A percentile compares a stretch with the other conserved stretches of the same genome.
phyloP scores from a whole-genome alignment of 2,797 vertebrate species.

The Myotis myotis region DNA sequence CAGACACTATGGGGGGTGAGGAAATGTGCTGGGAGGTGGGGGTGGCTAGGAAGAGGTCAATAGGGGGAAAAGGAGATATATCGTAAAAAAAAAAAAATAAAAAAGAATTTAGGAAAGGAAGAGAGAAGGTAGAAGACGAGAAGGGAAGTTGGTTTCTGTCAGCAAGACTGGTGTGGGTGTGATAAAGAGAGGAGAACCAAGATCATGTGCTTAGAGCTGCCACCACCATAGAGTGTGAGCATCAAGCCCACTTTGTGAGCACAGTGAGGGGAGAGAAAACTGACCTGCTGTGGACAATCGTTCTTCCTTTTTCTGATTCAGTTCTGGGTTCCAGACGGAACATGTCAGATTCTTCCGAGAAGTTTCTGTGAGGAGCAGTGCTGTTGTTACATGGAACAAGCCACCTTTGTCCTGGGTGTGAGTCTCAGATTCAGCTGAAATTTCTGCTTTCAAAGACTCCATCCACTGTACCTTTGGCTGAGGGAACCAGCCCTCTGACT shows the following conservation, averaged over 20 bases:
- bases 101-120: background rate
- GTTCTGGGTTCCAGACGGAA: background rate
- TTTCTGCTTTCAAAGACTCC: background rate
- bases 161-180: background rate
- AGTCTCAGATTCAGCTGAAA: background rate
- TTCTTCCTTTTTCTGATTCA: conserved; percentile 28
- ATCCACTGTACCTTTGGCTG: background rate
- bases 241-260: background rate
- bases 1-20: no score
- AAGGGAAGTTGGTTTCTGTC: background rate
- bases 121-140: background rate
- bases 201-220: background rate
- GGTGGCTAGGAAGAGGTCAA: no score
- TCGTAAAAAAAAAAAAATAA: background rate
- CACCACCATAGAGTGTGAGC: background rate
- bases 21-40: no score
- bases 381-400: background rate
- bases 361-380: background rate
- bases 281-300: background rate
- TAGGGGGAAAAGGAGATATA: background rate
- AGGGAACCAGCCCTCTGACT: background rate
- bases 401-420: background rate
- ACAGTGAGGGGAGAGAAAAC: background rate
- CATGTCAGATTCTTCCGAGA: background rate
- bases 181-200: background rate